A percentile compares a stretch with the other conserved stretches of the same genome.
Evolutionary conservation across 1,140 invertebrate genomes (phyloP).

Genomic region (Conopomorpha cramerella): DNA sequence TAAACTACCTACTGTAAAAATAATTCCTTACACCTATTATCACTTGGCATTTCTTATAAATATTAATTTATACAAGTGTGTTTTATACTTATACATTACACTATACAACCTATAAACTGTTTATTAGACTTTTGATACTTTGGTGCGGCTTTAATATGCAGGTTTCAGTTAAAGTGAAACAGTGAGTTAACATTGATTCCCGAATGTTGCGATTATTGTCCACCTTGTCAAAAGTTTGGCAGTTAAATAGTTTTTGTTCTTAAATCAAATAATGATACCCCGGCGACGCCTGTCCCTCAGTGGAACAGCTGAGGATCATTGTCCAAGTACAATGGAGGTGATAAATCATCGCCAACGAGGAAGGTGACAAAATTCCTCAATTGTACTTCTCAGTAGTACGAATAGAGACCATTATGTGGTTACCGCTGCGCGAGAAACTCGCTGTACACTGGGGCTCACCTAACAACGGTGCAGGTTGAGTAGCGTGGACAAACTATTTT

Average conservation of each 20-base stretch:
- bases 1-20: no score
- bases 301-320: no score
- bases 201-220: no score
- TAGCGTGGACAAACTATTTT: no score
- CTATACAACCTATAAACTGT: conserved; percentile 43
- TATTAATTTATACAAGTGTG: conserved; percentile 36
- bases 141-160: conserved; percentile 34
- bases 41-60: conserved; percentile 46
- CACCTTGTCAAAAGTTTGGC: no score
- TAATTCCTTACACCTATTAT: conserved; percentile 51
- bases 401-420: not conserved
- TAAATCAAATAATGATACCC: no score
- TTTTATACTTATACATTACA: conserved; percentile 34
- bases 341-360: conserved; percentile 41
- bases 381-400: not conserved
- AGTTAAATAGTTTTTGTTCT: no score
- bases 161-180: conserved; percentile 12
- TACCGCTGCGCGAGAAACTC: no score
- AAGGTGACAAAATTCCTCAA: conserved; percentile 23
- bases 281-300: no score
- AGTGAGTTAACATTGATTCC: no score
- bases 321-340: conserved; percentile 17
- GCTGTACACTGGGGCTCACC: no score
- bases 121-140: conserved; percentile 46
- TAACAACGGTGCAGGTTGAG: no score